These are phyloP conservation scores for Hemicordylus capensis DNA, from an alignment of 2,113 vertebrate species.

Conservation along the genomic window DNA sequence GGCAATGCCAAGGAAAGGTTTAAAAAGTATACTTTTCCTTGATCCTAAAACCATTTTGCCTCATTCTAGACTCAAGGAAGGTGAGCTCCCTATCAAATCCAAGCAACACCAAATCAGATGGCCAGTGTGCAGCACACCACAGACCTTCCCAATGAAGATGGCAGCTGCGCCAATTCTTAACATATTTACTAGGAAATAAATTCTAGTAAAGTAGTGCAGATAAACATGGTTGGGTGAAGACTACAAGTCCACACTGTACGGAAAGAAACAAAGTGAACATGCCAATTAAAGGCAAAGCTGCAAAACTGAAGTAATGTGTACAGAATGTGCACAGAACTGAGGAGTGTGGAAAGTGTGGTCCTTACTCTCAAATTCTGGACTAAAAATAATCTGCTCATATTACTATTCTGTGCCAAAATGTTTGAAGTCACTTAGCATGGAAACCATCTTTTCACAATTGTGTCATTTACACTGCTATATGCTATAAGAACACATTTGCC, in stretches of 20 bases:
- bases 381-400: slow-evolving; percentile 66
- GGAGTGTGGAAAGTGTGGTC: slow-evolving; percentile 64
- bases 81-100: too few relatives aligned
- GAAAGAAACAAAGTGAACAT: background rate
- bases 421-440: slow-evolving; percentile 63
- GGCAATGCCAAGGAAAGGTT: background rate
- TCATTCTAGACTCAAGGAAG: too few relatives aligned
- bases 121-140: too few relatives aligned
- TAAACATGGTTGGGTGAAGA: background rate
- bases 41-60: too few relatives aligned
- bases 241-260: background rate
- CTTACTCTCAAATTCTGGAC: slow-evolving; percentile 64
- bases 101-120: too few relatives aligned
- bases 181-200: background rate
- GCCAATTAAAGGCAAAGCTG: background rate
- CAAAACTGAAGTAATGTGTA: slow-evolving; percentile 32
- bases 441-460: slow-evolving; percentile 57
- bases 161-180: background rate
- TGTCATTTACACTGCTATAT: slow-evolving; percentile 58
- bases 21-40: slow-evolving; percentile 57
- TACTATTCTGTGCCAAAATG: slow-evolving; percentile 67
- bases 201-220: background rate
- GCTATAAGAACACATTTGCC: slow-evolving; percentile 65
- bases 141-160: too few relatives aligned
- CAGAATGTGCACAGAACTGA: too few relatives aligned